Conservation (phyloP, 1,140 invertebrate species). For the Oedothorax gibbosus region DNA sequence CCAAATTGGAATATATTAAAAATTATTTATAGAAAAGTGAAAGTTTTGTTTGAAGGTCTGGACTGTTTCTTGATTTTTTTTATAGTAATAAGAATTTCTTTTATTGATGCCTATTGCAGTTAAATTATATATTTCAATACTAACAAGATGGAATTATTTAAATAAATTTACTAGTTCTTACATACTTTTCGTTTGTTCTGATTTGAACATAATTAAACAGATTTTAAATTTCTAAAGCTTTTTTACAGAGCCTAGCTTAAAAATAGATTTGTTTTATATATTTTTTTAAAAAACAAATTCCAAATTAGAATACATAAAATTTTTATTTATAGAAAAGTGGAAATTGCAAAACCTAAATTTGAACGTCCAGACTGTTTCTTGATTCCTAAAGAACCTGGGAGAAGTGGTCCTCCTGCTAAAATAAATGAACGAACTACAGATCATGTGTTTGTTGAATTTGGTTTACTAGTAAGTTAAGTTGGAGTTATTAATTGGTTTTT, state of each 20-base stretch:
- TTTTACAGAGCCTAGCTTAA: not conserved
- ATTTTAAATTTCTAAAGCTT: not conserved
- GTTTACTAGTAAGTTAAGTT: slow-evolving; percentile 72
- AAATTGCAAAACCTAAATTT: not conserved
- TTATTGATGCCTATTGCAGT: too few relatives aligned
- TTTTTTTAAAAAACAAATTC: not conserved
- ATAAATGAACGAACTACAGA: slow-evolving; percentile 80
- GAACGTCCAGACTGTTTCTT: slow-evolving; percentile 63
- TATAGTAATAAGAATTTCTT: not conserved
- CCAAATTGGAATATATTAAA: too few relatives aligned
- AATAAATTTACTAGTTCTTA: not conserved
- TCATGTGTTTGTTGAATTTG: slow-evolving; percentile 92
- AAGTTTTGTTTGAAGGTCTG: not conserved
- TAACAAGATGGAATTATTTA: not conserved
- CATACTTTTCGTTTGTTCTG: too few relatives aligned
- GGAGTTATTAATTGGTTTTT: too few relatives aligned
- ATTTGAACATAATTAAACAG: not conserved
- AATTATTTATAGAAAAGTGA: too few relatives aligned
- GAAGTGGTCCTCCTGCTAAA: slow-evolving; percentile 71
- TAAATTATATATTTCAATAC: too few relatives aligned
- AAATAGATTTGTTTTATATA: not conserved
- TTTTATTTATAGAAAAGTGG: not conserved
- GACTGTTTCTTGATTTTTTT: slow-evolving; percentile 1
- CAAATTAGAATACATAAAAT: too few relatives aligned
- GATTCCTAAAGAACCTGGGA: slow-evolving; percentile 62